A percentile compares a stretch with the other conserved stretches of the same genome.
Conservation (phyloP, 2,888 invertebrate genomes). For the Troides oblongomaculatus region DNA sequence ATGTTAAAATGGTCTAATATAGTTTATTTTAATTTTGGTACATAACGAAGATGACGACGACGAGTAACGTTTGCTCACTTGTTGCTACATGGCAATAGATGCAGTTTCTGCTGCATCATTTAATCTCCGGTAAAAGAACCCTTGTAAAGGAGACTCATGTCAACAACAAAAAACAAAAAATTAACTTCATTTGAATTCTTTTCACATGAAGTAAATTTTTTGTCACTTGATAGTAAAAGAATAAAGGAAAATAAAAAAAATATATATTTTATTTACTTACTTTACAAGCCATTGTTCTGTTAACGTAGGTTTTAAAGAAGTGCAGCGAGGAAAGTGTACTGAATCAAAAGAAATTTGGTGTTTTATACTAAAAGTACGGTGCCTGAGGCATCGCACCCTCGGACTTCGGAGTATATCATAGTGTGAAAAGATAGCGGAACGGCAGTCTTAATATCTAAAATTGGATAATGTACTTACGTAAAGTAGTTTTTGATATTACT, state of each 20-base stretch:
- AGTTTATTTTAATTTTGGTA: no score
- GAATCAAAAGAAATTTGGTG: conserved; percentile 24
- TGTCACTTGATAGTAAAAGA: no score
- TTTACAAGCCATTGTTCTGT: conserved; percentile 63
- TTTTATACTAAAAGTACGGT: conserved; percentile 30
- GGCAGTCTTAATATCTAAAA: not conserved
- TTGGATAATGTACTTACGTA: not conserved
- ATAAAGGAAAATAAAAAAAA: not conserved
- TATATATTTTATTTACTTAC: conserved; percentile 41
- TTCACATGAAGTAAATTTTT: no score
- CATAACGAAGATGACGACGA: no score
- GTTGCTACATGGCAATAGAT: no score
- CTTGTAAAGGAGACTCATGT: no score
- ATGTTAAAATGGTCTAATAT: no score
- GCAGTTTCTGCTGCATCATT: no score
- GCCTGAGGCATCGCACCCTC: conserved; percentile 32
- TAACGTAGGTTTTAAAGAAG: conserved; percentile 33
- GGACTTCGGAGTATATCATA: conserved; percentile 9
- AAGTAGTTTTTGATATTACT: not conserved
- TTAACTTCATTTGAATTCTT: no score
- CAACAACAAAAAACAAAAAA: no score
- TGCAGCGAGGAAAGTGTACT: conserved; percentile 23
- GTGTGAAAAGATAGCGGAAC: conserved; percentile 7
- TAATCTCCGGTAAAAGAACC: no score
- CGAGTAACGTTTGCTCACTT: no score